Evolutionary conservation across 2,888 invertebrate species (phyloP), one percentile per base, ranked within the genome.

Genomic region (Meteorus cinctellus): DNA sequence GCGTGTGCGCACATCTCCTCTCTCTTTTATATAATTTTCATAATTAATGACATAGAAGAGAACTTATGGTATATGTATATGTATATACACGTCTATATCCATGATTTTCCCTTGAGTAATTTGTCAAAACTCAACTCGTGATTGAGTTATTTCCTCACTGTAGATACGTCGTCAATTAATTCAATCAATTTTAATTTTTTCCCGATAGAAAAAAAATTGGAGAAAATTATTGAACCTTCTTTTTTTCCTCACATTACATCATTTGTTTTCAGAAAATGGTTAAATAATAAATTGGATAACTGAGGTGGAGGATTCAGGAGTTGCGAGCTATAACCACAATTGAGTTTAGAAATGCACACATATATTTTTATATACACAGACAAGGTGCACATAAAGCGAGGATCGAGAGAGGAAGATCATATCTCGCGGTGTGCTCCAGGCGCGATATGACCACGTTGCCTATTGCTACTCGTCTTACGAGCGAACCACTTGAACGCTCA

Each of bases 401-500:
- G 16, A 69, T 62, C 60, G 68, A 72, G 62, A 72, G 71, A 77
- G 76, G 82, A 59, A 85, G 85, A 85, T 87, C 81, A 79, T 86
- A 86, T 86, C 86, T 81, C 76, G 51, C 63, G 78, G 80, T 82
- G 82, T 84, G 85, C 82, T 84, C 77, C 76, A 79, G 80, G 84
- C 83, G 84, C 84, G 84, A 86, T 85, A 87, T 87, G 85, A 87
- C 86, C 84, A 81, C 82, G 79, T 83, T 81, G 84, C 82, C 86
- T 84, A 86, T 86, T 86, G 86, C 87, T 87, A 87, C 87, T 80
- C 81, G 84, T 86, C 83, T 87, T 87, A 83, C 84, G 78, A 76
- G 75, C 59, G 71, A 74, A 76, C 60, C 73, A 79, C 77, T 78
- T 76, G 72, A 72, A 77, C 77, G 73, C 65, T 69, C 74, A 72